Base-by-base conservation (phyloP, 2,888 invertebrate genomes). In the Zygaena filipendulae region DNA sequence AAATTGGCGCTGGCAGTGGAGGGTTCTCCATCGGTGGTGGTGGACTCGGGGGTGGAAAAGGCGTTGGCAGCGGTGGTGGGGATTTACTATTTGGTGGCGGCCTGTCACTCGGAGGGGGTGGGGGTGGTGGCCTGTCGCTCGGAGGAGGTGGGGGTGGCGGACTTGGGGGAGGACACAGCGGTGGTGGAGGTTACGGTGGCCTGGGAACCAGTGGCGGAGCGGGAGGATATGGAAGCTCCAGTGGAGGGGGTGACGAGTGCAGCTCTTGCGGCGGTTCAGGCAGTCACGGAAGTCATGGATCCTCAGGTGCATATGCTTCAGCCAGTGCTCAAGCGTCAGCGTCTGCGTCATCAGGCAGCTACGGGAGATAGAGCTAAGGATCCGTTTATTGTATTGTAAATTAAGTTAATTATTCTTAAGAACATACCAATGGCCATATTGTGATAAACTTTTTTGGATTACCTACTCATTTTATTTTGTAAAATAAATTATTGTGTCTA, bases 291-390 rank as follows among this genome's bases (percentile, higher is more conserved):
- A 20, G 29, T 4, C 32, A 36, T 11, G 48, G 53, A 2, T 43
- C 47, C 4, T 44, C 56, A 3, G 55, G 42, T 2, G 54, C 56
- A 0, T 58, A 44, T 20, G 54, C 60, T 0, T 57, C 61, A 1
- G 61, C 68, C n/a, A 64, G 50, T 19, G 71, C 69, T 2, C 48
- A 54, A 3, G 67, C 63, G 2, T 54, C 62, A 6, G 63, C 62
- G 1, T 51, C 54, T 3, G 56, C 67, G 2, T 57, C 58, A 18
- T 52, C 63, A 1, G 47, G 62, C 13, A 52, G 64, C 37, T 64
- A 72, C 42, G 62, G 66, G 4, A 55, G 60, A 32, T 45, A 30
- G 30, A 2, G 7, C 7, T 1, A n/a, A n/a, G n/a, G n/a, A n/a
- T n/a, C n/a, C n/a, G n/a, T n/a, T n/a, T n/a, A n/a, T n/a, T n/a